Conservation (phyloP, 2,797 vertebrate species). For the Trachurus trachurus region DNA sequence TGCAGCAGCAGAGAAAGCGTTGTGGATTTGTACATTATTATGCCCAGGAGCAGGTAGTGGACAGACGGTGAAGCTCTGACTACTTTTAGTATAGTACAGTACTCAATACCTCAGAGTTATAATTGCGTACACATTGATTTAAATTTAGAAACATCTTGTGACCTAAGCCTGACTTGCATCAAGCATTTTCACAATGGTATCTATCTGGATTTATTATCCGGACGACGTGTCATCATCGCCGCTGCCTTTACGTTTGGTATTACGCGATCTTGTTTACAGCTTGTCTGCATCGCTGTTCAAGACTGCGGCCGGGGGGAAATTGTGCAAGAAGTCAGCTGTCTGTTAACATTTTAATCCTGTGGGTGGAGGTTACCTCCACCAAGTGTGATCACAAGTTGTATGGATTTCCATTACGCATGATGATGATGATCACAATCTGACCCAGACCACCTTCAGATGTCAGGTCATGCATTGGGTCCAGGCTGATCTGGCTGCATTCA, state of each 20-base stretch:
- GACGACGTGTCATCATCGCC: background rate
- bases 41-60: slow-evolving; percentile 12
- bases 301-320: slow-evolving; percentile 1
- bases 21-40: slow-evolving; percentile 26
- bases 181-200: slow-evolving; percentile 1
- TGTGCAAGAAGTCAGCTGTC: slow-evolving; percentile 1
- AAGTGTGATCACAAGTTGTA: slow-evolving; percentile 27
- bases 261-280: background rate
- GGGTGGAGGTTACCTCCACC: background rate
- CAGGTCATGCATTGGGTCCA: background rate
- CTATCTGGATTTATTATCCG: slow-evolving; percentile 19
- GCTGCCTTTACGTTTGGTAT: background rate
- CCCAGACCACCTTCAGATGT: slow-evolving; percentile 30
- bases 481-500: background rate
- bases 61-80: slow-evolving; percentile 8
- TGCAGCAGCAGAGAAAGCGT: slow-evolving; percentile 46
- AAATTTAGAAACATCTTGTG: slow-evolving; percentile 60
- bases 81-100: background rate
- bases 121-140: slow-evolving; percentile 33
- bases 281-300: slow-evolving; percentile 12
- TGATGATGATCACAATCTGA: slow-evolving; percentile 14
- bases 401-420: slow-evolving; percentile 35
- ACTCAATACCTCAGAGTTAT: slow-evolving; percentile 10
- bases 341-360: background rate
- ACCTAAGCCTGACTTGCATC: slow-evolving; percentile 14